phyloP scores from a whole-genome alignment of 1,140 invertebrate species.

The Polyergus mexicanus region DNA sequence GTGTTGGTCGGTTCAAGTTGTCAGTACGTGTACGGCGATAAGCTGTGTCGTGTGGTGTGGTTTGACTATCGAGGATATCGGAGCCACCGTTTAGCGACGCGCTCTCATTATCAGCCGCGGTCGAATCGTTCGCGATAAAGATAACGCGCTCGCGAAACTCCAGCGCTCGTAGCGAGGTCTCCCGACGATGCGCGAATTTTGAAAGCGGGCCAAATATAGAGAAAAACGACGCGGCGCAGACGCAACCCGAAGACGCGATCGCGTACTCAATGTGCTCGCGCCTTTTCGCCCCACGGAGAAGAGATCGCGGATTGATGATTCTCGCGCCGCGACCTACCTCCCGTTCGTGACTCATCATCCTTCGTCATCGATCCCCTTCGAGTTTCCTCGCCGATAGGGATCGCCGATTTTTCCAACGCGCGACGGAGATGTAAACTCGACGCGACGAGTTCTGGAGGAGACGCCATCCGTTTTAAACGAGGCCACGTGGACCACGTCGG shows the following conservation, averaged over 20 bases:
- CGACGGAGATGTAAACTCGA: not conserved
- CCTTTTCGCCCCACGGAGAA: not conserved
- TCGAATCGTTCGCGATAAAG: not conserved
- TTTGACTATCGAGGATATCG: not conserved
- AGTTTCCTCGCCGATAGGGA: slow-evolving; percentile 6
- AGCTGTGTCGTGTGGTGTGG: slow-evolving; percentile 9
- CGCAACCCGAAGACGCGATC: not conserved
- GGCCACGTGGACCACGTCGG: slow-evolving; percentile 83
- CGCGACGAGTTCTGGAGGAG: slow-evolving; percentile 6
- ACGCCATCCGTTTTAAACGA: slow-evolving; percentile 64
- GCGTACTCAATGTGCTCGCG: slow-evolving; percentile 20
- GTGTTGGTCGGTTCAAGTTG: slow-evolving; percentile 18
- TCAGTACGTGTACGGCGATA: slow-evolving; percentile 66
- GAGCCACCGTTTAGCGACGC: slow-evolving; percentile 15
- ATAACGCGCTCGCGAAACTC: slow-evolving; percentile 10
- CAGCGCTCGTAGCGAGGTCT: not conserved
- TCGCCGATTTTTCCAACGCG: not conserved
- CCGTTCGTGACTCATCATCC: slow-evolving; percentile 18
- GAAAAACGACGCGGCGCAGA: not conserved
- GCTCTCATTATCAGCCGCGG: slow-evolving; percentile 28
- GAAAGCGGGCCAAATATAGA: not conserved
- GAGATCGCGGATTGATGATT: not conserved
- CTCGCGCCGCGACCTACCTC: not conserved
- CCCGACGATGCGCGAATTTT: not conserved
- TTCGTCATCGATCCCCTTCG: not conserved